A percentile compares a stretch with the other conserved stretches of the same genome.
Conservation (phyloP, 2,888 invertebrate genomes). For the Amphimallon solstitiale region DNA sequence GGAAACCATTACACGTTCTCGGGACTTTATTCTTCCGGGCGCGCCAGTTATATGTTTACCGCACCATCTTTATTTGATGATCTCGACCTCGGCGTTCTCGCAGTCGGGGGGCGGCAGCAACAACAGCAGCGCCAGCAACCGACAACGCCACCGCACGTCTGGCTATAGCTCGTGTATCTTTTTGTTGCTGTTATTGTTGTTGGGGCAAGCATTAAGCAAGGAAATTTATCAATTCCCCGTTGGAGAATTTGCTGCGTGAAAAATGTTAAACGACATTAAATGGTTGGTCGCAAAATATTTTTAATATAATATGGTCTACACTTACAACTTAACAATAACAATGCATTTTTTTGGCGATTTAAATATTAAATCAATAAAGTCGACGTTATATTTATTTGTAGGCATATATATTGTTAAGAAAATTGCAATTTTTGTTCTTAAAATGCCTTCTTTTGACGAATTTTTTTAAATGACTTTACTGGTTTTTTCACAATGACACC, state of each 20-base stretch:
- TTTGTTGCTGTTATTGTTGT: too few relatives aligned
- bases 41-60: conserved; percentile 42
- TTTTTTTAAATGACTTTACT: too few relatives aligned
- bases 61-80: conserved; percentile 42
- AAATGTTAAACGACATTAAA: conserved; percentile 29
- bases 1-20: conserved; percentile 52
- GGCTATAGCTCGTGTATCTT: too few relatives aligned
- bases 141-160: too few relatives aligned
- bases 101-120: not conserved
- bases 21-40: conserved; percentile 48
- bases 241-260: conserved; percentile 25
- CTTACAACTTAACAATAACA: not conserved
- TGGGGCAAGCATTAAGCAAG: conserved; percentile 22
- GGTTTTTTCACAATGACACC: too few relatives aligned
- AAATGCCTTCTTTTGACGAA: too few relatives aligned
- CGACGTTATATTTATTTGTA: too few relatives aligned
- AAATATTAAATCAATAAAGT: not conserved
- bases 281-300: conserved; percentile 7
- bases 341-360: not conserved
- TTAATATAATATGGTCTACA: conserved; percentile 2
- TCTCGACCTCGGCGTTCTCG: conserved; percentile 35
- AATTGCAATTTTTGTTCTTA: too few relatives aligned
- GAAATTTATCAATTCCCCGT: conserved; percentile 38
- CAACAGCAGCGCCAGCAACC: not conserved
- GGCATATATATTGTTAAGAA: too few relatives aligned